These are phyloP conservation scores for Urocyon cinereoargenteus DNA, from an alignment of 2,797 vertebrate species.

Conservation along the genomic window DNA sequence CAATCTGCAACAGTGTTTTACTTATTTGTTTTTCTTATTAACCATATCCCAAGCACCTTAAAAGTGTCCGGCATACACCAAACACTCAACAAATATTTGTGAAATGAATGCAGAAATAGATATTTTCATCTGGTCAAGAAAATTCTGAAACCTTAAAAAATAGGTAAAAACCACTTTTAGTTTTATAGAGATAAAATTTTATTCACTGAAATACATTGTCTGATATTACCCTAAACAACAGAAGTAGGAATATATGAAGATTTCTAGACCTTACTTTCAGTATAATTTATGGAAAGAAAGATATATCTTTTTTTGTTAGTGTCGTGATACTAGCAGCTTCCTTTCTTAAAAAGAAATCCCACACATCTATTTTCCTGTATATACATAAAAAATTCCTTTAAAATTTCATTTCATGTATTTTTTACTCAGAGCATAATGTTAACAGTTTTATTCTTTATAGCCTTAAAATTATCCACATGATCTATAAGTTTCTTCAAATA, in stretches of 20 bases:
- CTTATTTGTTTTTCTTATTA: background rate
- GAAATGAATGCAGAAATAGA: background rate
- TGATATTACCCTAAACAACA: background rate
- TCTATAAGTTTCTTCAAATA: background rate
- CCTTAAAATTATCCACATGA: background rate
- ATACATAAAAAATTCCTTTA: background rate
- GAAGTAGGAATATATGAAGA: background rate
- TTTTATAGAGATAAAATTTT: background rate
- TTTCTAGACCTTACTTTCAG: background rate
- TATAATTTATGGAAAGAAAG: background rate
- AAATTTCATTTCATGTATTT: background rate
- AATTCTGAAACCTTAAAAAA: background rate
- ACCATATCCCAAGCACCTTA: background rate
- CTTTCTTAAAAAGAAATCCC: background rate
- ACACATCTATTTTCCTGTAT: background rate
- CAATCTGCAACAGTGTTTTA: background rate
- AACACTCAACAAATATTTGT: background rate
- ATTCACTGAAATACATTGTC: background rate
- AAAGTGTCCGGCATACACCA: background rate
- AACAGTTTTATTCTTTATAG: conserved; percentile 1
- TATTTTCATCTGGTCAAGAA: background rate
- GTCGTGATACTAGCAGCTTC: background rate
- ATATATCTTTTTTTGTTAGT: background rate
- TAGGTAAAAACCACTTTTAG: background rate
- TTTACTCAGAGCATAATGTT: background rate